Base-by-base conservation (phyloP, 2,797 vertebrate genomes). In the Harpagifer antarcticus region DNA sequence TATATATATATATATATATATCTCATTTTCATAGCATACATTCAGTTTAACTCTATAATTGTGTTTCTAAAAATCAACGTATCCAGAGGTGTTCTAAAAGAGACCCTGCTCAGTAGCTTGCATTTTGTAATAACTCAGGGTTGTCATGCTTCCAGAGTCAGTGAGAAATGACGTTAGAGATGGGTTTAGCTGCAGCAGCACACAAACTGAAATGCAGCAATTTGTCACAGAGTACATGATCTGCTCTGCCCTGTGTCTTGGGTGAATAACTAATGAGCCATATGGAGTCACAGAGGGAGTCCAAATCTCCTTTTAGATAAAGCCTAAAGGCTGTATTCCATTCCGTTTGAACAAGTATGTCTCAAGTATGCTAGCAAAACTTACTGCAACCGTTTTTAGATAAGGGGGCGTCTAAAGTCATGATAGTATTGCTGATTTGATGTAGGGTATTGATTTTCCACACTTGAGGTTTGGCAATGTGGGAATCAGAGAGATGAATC, bases 391-490 rank as follows among this genome's bases (percentile, higher is more conserved):
- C 17, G 53, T 78, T 80, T 72, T 73, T 67, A 63, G 42, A 60
- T 74, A n/a, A 40, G 40, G 20, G 59, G 23, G 13, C 49, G 54
- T 72, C 49, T 59, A 27, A 76, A 75, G 67, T 80, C 66, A 44
- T 79, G 56, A 78, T 49, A 23, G 56, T 45, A 50, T 70, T 84
- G 53, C 42, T 81, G 61, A 72, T 88, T 88, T 76, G 72, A 83
- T 79, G 65, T 81, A 73, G 44, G 43, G 31, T 80, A 85, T 91
- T 84, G 87, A 88, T 88, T 86, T 87, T 71, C 42, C 43, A 43
- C 43, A 57, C 58, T 44, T 69, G 47, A 68, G 61, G 68, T 68
- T 78, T 81, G 64, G 75, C 68, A 68, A 63, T 3, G 48, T 64
- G 74, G 40, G 68, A 83, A 59, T 68, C 59, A 74, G 69, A 78